Evolutionary conservation across 1,140 invertebrate genomes (phyloP).

Genomic region (Anoplophora glabripennis): DNA sequence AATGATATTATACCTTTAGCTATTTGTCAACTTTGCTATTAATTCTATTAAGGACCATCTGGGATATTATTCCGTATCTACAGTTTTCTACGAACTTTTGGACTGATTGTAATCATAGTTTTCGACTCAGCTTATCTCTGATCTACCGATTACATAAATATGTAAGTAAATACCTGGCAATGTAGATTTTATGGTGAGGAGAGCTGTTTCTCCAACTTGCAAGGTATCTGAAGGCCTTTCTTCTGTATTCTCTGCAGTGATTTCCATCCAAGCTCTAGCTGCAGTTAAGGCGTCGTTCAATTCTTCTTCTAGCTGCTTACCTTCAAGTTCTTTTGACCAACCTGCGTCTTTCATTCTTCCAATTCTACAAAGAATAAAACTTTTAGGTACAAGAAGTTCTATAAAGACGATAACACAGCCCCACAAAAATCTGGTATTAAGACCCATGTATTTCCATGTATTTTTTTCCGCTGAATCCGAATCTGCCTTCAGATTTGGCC

Average conservation of each 20-base stretch:
- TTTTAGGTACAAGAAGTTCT: no score
- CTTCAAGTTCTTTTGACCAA: conserved; percentile 32
- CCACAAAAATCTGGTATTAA: no score
- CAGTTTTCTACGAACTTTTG: no score
- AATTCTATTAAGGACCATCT: no score
- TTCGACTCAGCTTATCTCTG: no score
- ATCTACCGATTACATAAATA: no score
- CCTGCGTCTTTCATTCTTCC: conserved; percentile 38
- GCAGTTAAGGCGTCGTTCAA: conserved; percentile 45
- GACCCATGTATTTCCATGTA: background rate
- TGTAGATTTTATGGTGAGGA: conserved; percentile 64
- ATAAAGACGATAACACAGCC: background rate
- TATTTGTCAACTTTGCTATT: no score
- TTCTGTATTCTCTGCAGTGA: conserved; percentile 53
- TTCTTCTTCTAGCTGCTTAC: conserved; percentile 30
- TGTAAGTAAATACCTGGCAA: conserved; percentile 55
- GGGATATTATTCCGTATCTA: no score
- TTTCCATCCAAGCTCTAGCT: conserved; percentile 69
- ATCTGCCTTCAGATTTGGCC: no score
- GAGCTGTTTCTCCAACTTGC: conserved; percentile 69
- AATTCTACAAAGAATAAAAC: conserved; percentile 23
- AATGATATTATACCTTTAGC: no score
- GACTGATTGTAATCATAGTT: no score
- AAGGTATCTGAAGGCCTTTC: conserved; percentile 53
- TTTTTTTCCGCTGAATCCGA: no score